Evolutionary conservation across 2,888 invertebrate genomes (phyloP).

Genomic region (Caenorhabditis zanzibari): DNA sequence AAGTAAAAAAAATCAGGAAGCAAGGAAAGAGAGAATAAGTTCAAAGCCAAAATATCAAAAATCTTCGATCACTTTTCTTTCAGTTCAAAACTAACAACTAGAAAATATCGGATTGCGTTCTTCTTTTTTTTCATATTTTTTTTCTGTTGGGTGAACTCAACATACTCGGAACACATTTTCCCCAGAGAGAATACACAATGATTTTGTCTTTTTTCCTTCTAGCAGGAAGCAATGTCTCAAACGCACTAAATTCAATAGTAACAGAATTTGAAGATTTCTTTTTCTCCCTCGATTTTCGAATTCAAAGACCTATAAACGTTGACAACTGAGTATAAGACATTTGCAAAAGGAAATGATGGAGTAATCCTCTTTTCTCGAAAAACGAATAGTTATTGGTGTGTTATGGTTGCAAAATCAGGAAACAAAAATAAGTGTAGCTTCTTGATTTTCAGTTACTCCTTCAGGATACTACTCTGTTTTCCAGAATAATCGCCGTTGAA

Average conservation of each 20-base stretch:
- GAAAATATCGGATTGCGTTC: constrained; percentile 43
- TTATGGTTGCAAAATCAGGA: constrained; percentile 5
- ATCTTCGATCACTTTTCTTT: constrained; percentile 16
- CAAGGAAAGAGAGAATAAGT: background rate
- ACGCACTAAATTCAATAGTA: constrained; percentile 26
- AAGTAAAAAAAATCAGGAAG: background rate
- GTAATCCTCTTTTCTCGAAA: constrained; percentile 1
- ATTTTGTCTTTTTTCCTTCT: constrained; percentile 35
- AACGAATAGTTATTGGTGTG: background rate
- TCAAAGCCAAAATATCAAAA: constrained; percentile 26
- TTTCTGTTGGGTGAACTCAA: constrained; percentile 38
- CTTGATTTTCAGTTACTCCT: background rate
- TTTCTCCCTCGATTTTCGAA: background rate
- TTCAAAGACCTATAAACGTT: background rate
- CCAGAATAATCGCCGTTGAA: no score
- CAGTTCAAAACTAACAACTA: background rate
- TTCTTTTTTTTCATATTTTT: constrained; percentile 1
- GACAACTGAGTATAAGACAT: background rate
- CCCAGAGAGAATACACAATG: constrained; percentile 60
- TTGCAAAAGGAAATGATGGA: constrained; percentile 4
- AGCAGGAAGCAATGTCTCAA: constrained; percentile 39
- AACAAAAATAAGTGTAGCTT: background rate
- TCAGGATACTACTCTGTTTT: background rate
- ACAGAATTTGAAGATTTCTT: constrained; percentile 10
- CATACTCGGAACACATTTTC: constrained; percentile 47